Percentiles rank a stretch among this genome's conserved stretches.
Conservation (phyloP, 2,113 vertebrate genomes). For the Cavia porcellus region DNA sequence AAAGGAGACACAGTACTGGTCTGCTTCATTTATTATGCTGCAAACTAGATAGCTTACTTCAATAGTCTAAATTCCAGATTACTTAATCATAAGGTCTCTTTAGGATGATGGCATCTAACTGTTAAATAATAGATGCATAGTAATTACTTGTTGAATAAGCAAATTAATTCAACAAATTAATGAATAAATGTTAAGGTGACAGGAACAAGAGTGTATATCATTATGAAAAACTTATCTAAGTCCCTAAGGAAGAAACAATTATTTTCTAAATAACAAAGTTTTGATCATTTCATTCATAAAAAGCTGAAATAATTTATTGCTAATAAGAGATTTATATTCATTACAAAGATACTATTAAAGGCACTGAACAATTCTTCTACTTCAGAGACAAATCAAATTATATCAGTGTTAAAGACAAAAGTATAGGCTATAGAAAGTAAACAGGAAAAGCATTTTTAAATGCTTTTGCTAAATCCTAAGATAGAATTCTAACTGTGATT, state of each 20-base stretch:
- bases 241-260: not conserved
- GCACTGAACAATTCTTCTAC: slow-evolving; percentile 17
- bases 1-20: not conserved
- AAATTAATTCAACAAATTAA: slow-evolving; percentile 23
- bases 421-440: not conserved
- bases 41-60: not conserved
- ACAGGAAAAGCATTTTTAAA: not conserved
- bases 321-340: slow-evolving; percentile 60
- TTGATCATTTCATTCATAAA: slow-evolving; percentile 12
- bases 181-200: not conserved
- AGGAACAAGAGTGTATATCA: not conserved
- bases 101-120: not conserved
- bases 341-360: slow-evolving; percentile 41
- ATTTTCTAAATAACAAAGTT: slow-evolving; percentile 4
- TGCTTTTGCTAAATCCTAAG: not conserved
- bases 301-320: not conserved
- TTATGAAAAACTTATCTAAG: not conserved
- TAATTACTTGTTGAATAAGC: not conserved
- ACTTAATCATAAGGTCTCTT: not conserved
- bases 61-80: not conserved
- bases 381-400: slow-evolving; percentile 15
- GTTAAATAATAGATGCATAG: not conserved
- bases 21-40: not conserved
- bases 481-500: not conserved
- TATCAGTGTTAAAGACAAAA: slow-evolving; percentile 44